Evolutionary conservation across 2,113 vertebrate species (phyloP), one percentile per base, ranked within the genome.

Genomic region (Mixornis gularis): DNA sequence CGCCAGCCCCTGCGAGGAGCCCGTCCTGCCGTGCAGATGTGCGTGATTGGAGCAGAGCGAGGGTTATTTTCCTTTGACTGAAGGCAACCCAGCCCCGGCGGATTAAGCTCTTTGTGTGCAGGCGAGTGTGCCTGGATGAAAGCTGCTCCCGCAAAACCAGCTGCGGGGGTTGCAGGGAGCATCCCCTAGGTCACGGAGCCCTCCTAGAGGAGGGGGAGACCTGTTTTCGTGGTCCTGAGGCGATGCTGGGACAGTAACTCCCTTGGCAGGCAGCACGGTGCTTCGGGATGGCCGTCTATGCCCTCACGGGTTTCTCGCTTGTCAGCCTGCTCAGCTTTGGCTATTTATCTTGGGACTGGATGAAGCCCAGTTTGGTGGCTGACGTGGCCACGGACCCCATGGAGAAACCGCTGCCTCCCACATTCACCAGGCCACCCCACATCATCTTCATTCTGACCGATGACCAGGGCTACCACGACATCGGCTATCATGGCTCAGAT

Each of bases 381-480:
- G 98, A 98, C 0, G 97, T 98, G 60, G 94, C 97, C 3, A 94
- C 58, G 0, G 94, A 96, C 32, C 95, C 97, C 27, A 89, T 95
- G 34, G 90, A 94, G 44, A 96, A 96, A 65, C 51, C 95, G 0
- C 90, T 89, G 25, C 85, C 76, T 21, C 94, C 97, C 13, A 22
- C 96, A 17, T 94, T 95, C 20, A 15, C 86, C 44, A 95, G 95
- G 56, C 98, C 97, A 40, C 99, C 99, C 44, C 99, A 99, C 96
- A 98, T 99, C 66, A 97, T 99, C 88, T 99, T 99, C 95, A 99
- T 99, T 78, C 98, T 99, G 94, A 99, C 99, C 0, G 99, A 99
- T 36, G 99, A 99, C 95, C 99, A 99, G 94, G 99, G 99, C 27
- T 99, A 98, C 92, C 99, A 99, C 4, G 99, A 99, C 32, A 96